These are phyloP conservation scores for Hylomyscus alleni DNA, from an alignment of 2,797 vertebrate genomes.

Conservation along the genomic window DNA sequence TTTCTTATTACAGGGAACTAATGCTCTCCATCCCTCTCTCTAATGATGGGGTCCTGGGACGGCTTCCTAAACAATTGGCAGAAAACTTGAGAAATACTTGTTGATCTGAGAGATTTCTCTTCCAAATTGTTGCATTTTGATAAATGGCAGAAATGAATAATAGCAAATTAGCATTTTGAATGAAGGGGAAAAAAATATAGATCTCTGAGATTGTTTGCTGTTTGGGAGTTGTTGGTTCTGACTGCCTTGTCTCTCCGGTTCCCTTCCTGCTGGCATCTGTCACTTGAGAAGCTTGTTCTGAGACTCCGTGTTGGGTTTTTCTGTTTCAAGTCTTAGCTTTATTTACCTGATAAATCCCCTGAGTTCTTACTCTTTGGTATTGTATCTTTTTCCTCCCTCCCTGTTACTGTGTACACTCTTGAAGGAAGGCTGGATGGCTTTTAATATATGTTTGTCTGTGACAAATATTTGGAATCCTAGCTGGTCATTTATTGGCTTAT, in stretches of 20 bases:
- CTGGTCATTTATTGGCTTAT: slow-evolving; percentile 66
- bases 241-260: slow-evolving; percentile 66
- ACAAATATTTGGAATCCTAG: slow-evolving; percentile 75
- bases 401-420: slow-evolving; percentile 70
- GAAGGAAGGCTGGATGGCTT: slow-evolving; percentile 78
- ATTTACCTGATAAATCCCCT: slow-evolving; percentile 67
- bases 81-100: slow-evolving; percentile 75
- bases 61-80: slow-evolving; percentile 78
- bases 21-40: not conserved
- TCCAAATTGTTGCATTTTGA: slow-evolving; percentile 84
- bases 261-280: slow-evolving; percentile 73
- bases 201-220: slow-evolving; percentile 75
- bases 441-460: slow-evolving; percentile 72
- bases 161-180: slow-evolving; percentile 83
- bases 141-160: slow-evolving; percentile 87
- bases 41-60: not conserved
- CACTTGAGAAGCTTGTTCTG: slow-evolving; percentile 61
- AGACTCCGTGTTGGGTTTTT: not conserved
- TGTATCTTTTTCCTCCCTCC: not conserved
- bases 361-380: slow-evolving; percentile 19
- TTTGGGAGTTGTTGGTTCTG: slow-evolving; percentile 79
- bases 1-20: slow-evolving; percentile 2
- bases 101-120: slow-evolving; percentile 76
- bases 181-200: slow-evolving; percentile 65
- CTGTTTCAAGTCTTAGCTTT: slow-evolving; percentile 41